Conservation (phyloP, 2,888 invertebrate species). For the Junonia oenone region DNA sequence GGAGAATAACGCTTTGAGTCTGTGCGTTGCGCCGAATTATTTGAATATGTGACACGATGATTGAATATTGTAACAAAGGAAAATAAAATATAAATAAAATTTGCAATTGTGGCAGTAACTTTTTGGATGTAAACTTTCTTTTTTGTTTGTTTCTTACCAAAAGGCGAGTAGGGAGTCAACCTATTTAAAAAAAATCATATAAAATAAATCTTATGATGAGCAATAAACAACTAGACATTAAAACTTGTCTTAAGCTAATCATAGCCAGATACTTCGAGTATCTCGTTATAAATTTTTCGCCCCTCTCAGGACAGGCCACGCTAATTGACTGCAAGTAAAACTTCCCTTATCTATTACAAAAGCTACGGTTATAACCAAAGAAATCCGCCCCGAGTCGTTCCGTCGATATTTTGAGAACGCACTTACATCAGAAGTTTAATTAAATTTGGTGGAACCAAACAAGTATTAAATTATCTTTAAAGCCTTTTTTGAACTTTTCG, state of each 20-base stretch:
- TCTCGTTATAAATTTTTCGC: conserved; percentile 2
- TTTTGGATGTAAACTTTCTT: too few relatives aligned
- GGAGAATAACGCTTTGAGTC: neutral
- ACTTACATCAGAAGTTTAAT: conserved; percentile 23
- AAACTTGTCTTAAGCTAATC: neutral
- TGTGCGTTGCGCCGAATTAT: neutral
- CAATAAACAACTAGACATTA: neutral
- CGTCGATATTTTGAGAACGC: conserved; percentile 19
- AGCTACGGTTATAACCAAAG: conserved; percentile 11
- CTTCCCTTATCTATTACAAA: too few relatives aligned
- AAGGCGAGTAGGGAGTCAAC: too few relatives aligned
- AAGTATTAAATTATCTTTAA: conserved; percentile 21
- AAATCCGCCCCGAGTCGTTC: conserved; percentile 5
- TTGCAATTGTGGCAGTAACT: too few relatives aligned
- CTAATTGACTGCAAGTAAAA: too few relatives aligned
- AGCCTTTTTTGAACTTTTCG: conserved; percentile 7
- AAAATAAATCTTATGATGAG: too few relatives aligned
- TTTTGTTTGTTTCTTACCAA: too few relatives aligned
- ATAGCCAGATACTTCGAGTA: neutral
- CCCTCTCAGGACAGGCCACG: too few relatives aligned
- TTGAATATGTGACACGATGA: neutral
- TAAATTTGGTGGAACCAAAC: conserved; percentile 20
- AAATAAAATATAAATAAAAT: too few relatives aligned
- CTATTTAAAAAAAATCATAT: too few relatives aligned
- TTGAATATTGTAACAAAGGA: neutral